phyloP scores from a whole-genome alignment of 2,797 vertebrate species.

The Micropoecilia bifurca region DNA sequence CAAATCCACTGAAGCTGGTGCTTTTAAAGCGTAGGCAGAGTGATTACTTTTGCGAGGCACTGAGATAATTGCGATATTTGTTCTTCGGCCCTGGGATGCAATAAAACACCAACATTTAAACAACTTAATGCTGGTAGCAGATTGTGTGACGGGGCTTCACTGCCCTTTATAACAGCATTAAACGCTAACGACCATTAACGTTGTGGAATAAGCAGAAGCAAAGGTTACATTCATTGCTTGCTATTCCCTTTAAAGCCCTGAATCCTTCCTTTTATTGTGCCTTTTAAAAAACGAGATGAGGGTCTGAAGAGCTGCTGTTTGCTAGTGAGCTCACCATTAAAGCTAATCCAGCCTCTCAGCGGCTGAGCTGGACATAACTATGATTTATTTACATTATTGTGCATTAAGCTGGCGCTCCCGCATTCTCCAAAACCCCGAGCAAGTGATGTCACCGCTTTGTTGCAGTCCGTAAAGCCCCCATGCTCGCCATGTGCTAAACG shows the following conservation, averaged over 20 bases:
- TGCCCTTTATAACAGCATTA: slow-evolving; percentile 59
- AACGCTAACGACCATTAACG: slow-evolving; percentile 67
- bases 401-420: slow-evolving; percentile 74
- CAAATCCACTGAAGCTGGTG: background rate
- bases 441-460: slow-evolving; percentile 78
- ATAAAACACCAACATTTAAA: background rate
- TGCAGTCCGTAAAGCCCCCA: slow-evolving; percentile 62
- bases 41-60: background rate
- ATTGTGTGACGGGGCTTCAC: slow-evolving; percentile 33
- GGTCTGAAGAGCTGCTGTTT: slow-evolving; percentile 42
- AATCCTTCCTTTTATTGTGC: slow-evolving; percentile 65
- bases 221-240: slow-evolving; percentile 39
- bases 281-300: slow-evolving; percentile 57
- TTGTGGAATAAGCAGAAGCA: slow-evolving; percentile 58
- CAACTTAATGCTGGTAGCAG: slow-evolving; percentile 15
- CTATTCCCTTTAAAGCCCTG: slow-evolving; percentile 45
- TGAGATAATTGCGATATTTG: background rate
- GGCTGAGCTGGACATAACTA: slow-evolving; percentile 60
- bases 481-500: slow-evolving; percentile 78
- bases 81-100: background rate
- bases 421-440: slow-evolving; percentile 71
- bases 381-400: slow-evolving; percentile 77
- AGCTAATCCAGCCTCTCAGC: slow-evolving; percentile 73
- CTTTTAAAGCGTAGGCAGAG: background rate
- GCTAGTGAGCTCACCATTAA: slow-evolving; percentile 63